phyloP scores from a whole-genome alignment of 2,113 vertebrate species.

The Verasper variegatus region DNA sequence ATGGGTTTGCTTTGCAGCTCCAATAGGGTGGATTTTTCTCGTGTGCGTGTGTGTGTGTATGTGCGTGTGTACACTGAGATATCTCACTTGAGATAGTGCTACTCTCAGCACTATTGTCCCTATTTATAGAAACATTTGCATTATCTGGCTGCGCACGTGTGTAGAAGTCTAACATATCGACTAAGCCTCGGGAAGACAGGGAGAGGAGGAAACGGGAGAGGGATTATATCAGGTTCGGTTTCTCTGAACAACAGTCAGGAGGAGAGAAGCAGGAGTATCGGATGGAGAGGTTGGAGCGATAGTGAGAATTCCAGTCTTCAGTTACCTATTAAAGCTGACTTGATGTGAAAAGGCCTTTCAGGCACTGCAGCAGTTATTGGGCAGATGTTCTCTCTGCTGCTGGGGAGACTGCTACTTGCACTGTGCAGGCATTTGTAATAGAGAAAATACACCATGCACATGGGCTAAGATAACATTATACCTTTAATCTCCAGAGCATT shows the following conservation, averaged over 20 bases:
- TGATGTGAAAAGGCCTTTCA: conserved; percentile 65
- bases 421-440: conserved; percentile 36
- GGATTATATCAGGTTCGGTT: conserved; percentile 66
- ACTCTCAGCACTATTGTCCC: conserved; percentile 79
- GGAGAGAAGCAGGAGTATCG: conserved; percentile 43
- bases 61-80: conserved; percentile 68
- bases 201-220: conserved; percentile 55
- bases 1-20: conserved; percentile 67
- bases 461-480: background rate
- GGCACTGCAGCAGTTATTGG: conserved; percentile 57
- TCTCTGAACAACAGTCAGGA: conserved; percentile 46
- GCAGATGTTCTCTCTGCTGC: conserved; percentile 57
- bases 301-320: conserved; percentile 49
- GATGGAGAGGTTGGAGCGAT: conserved; percentile 53
- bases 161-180: conserved; percentile 71
- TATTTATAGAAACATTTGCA: conserved; percentile 85
- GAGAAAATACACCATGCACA: conserved; percentile 27
- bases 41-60: conserved; percentile 34
- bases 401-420: conserved; percentile 33
- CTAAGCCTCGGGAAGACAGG: conserved; percentile 58
- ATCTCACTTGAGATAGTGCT: conserved; percentile 77
- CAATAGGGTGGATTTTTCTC: conserved; percentile 43
- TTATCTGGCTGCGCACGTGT: conserved; percentile 74
- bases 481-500: background rate
- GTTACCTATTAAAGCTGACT: conserved; percentile 62